Evolutionary conservation across 2,888 invertebrate genomes (phyloP), one percentile per base, ranked within the genome.

Genomic region (Dusona sp.): DNA sequence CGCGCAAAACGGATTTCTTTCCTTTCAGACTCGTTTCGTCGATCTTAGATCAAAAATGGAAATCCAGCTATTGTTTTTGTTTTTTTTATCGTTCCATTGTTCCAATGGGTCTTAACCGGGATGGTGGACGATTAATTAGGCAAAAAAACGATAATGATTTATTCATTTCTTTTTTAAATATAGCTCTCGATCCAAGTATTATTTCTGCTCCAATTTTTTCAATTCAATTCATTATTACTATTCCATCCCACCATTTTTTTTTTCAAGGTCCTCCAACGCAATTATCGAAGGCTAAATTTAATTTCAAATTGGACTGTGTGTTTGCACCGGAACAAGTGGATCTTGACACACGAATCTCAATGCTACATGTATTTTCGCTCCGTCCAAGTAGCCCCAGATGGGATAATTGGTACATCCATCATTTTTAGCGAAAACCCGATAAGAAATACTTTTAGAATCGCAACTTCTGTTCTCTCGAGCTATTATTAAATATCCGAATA

Each of bases 271-370:
- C 11, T 3, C 42, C 38, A 67, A 42, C 54, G 2, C 42, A 42
- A 9, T 79, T 61, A 25, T 78, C 51, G 22, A 45, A 25, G 22
- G 1, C 45, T 54, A 25, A 42, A 78, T 84, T 51, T 78, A 81
- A 79, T 81, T 72, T 72, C 33, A 45, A 64, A 38, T 16, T 13
- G 38, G 11, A 25, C n/a, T 36, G 65, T 77, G 65, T 16, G 29
- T 54, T 74, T 45, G 11, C n/a, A 36, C 8, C 33, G 45, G 25
- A 42, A 77, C 77, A 77, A 79, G 85, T 79, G 75, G 78, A 68
- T 67, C 83, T 79, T 48, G 54, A 88, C 87, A 87, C 85, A 86
- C 74, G 88, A 51, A 86, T 87, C 80, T 64, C 79, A 82, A 81
- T 83, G 64, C 78, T 67, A 74, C 80, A 13, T 72, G 84, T 36